phyloP scores from a whole-genome alignment of 2,797 vertebrate genomes.

The Austrolebias charrua region DNA sequence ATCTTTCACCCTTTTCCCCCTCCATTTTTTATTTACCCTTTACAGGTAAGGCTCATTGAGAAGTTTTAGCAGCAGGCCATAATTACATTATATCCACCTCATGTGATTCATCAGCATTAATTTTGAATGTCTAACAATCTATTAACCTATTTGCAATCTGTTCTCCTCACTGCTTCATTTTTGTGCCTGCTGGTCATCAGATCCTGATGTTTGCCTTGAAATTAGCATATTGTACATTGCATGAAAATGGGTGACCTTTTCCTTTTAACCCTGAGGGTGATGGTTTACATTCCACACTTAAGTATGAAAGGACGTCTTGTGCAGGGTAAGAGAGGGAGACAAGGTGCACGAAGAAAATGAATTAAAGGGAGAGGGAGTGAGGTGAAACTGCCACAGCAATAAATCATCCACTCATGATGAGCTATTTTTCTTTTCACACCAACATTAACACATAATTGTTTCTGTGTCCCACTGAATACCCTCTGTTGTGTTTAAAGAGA shows the following conservation, averaged over 20 bases:
- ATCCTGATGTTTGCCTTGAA: constrained; percentile 50
- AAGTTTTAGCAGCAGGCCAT: too few species aligned
- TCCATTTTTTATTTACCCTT: too few species aligned
- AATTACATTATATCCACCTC: constrained; percentile 10
- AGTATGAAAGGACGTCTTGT: constrained; percentile 14
- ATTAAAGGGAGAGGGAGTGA: constrained; percentile 23
- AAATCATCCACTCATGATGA: constrained; percentile 41
- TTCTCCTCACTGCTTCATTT: too few species aligned
- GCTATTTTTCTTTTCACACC: constrained; percentile 7
- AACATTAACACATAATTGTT: constrained; percentile 22
- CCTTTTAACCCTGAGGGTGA: constrained; percentile 51
- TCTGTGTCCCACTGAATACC: constrained; percentile 11
- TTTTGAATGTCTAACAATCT: constrained; percentile 10
- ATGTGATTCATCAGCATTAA: constrained; percentile 24
- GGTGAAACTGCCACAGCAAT: constrained; percentile 27
- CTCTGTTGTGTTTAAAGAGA: constrained; percentile 7
- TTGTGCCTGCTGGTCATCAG: constrained; percentile 30
- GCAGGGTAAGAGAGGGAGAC: constrained; percentile 5
- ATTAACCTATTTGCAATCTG: constrained; percentile 29
- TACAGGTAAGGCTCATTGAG: too few species aligned
- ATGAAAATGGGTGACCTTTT: constrained; percentile 64
- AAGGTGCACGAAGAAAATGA: constrained; percentile 3
- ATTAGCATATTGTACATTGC: constrained; percentile 61
- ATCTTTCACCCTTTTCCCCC: too few species aligned
- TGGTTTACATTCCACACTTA: constrained; percentile 56